Percentiles rank a stretch among this genome's conserved stretches.
These are phyloP conservation scores for Sylvilagus bachmani DNA, from an alignment of 2,113 vertebrate species.

Conservation along the genomic window DNA sequence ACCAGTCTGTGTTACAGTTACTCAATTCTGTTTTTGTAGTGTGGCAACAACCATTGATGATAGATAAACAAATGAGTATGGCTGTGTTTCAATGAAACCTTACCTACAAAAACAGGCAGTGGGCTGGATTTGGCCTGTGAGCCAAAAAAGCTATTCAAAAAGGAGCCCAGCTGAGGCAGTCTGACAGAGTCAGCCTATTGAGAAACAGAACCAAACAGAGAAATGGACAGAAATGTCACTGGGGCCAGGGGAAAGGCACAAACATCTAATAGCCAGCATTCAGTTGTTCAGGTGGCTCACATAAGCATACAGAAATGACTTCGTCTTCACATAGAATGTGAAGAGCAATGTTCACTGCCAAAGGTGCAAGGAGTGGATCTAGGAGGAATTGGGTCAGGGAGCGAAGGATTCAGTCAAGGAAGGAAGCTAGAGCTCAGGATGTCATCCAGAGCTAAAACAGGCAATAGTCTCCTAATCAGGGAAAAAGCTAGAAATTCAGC, in stretches of 20 bases:
- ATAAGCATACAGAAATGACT: not conserved
- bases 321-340: not conserved
- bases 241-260: not conserved
- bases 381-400: not conserved
- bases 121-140: not conserved
- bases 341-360: not conserved
- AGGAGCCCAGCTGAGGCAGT: not conserved
- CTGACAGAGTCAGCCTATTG: not conserved
- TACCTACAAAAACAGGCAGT: not conserved
- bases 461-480: not conserved
- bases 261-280: not conserved
- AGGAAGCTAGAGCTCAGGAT: not conserved
- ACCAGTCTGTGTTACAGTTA: not conserved
- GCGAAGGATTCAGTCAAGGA: not conserved
- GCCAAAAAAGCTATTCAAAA: constrained; percentile 2
- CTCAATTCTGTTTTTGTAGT: not conserved
- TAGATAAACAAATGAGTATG: not conserved
- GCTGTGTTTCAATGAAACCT: constrained; percentile 24
- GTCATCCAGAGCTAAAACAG: not conserved
- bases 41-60: constrained; percentile 37
- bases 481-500: constrained; percentile 4
- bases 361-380: not conserved
- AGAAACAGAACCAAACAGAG: not conserved
- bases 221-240: not conserved
- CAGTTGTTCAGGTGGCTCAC: not conserved